Evolutionary conservation across 30 jellyfish, hydroid and myxozoan genomes (phyloP), one percentile per base, ranked within the genome.

Genomic region (Hydractinia symbiolongicarpus): DNA sequence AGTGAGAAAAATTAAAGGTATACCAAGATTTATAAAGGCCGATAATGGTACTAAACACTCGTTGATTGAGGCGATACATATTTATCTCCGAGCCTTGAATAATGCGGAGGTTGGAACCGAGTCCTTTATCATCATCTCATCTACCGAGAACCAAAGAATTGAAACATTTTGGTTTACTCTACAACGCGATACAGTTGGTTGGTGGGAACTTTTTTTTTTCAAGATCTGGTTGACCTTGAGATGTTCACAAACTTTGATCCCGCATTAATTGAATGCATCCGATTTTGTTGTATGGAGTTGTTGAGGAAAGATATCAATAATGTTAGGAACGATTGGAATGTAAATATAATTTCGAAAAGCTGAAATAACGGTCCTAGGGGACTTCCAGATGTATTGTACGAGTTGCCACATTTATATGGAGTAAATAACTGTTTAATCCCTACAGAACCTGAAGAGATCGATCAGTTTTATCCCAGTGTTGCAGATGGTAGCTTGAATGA

Each of bases 121-220:
- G 50, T 21, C 79, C 70, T 68, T 83, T 7, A 54, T 61, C 72
- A 72, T 56, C n/a, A 79, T 74, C 15, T 66, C 68, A 73, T 61
- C 84, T 20, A 72, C 84, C 70, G 85, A 82, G 16, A 83, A 83
- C 61, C 90, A 84, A 62, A 81, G 95, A 66, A 85, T 85, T 44
- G 89, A 85, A 66, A 79, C 89, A 64, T 85, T 17, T 55, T 85
- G 95, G 89, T 85, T 85, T 15, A 72, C 78, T 55, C 66, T 84
- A 66, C 80, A 14, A 67, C 71, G 66, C 70, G 86, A 77, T 53
- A 50, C 81, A 55, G 73, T 76, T 68, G 89, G 95, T 50, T 85
- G 95, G 95, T 85, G 95, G 95, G 50, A 73, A 53, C 57, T 54
- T 79, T 30, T 30, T 85, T 78, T 83, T 85, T 85, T 66, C 66